A percentile compares a stretch with the other conserved stretches of the same genome.
Conservation (phyloP, 2,113 vertebrate species). For the Dascyllus trimaculatus region DNA sequence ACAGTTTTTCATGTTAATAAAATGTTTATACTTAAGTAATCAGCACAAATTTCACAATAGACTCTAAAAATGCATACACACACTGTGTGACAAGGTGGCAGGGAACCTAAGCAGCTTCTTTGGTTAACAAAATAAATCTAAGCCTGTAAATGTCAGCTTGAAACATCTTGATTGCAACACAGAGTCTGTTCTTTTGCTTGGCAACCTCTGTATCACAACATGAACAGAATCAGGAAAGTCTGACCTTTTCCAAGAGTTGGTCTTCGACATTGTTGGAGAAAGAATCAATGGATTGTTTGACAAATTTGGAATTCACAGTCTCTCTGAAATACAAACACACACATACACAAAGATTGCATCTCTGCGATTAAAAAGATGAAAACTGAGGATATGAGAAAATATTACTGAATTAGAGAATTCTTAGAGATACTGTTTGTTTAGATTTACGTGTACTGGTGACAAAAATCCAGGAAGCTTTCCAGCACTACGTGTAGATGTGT, state of each 20-base stretch:
- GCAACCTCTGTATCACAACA: background rate
- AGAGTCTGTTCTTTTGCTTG: background rate
- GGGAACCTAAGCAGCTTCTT: too few relatives aligned
- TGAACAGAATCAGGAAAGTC: constrained; percentile 16
- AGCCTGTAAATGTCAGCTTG: background rate
- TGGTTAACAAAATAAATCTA: too few relatives aligned
- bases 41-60: too few relatives aligned
- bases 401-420: too few relatives aligned
- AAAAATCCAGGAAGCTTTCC: constrained; percentile 65
- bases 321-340: constrained; percentile 79
- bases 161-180: background rate
- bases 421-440: too few relatives aligned
- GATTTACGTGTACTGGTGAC: constrained; percentile 67
- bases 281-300: constrained; percentile 78
- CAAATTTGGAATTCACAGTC: constrained; percentile 77
- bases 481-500: constrained; percentile 64
- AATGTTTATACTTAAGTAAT: too few relatives aligned
- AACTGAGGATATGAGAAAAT: too few relatives aligned
- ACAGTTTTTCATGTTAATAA: too few relatives aligned
- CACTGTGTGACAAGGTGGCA: too few relatives aligned
- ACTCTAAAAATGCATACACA: too few relatives aligned
- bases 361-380: too few relatives aligned
- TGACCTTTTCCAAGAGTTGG: constrained; percentile 87
- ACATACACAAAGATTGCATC: background rate
- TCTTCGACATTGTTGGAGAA: constrained; percentile 86